Conservation (phyloP, 2,888 invertebrate genomes). For the Agrotis puta region DNA sequence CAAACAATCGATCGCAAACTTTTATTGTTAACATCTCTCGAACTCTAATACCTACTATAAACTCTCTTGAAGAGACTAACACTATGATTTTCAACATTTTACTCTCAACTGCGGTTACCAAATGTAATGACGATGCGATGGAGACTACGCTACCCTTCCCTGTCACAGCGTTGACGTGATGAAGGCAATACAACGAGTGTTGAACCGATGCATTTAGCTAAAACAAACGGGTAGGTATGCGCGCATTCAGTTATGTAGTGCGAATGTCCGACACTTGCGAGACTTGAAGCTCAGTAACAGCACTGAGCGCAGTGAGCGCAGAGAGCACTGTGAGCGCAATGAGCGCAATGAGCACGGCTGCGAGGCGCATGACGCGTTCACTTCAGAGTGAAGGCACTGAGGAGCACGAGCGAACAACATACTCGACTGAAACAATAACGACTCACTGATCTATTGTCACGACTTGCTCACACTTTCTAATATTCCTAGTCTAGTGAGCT, state of each 20-base stretch:
- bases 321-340: neutral
- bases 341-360: neutral
- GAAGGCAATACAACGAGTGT: slow-evolving; percentile 47
- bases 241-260: slow-evolving; percentile 30
- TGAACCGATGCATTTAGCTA: slow-evolving; percentile 41
- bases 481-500: slow-evolving; percentile 56
- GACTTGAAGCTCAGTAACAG: slow-evolving; percentile 9
- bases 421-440: slow-evolving; percentile 79
- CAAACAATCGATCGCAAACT: slow-evolving; percentile 57
- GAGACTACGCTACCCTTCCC: slow-evolving; percentile 55
- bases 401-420: slow-evolving; percentile 76
- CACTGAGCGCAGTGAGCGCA: slow-evolving; percentile 2
- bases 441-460: slow-evolving; percentile 70
- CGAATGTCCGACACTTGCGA: slow-evolving; percentile 13
- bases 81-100: slow-evolving; percentile 73
- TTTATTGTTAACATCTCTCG: slow-evolving; percentile 66
- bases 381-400: slow-evolving; percentile 81
- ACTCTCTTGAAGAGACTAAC: slow-evolving; percentile 76
- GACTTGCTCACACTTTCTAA: slow-evolving; percentile 64
- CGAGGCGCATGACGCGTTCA: slow-evolving; percentile 68
- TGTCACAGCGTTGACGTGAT: slow-evolving; percentile 53
- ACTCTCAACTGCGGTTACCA: slow-evolving; percentile 65
- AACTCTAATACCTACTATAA: slow-evolving; percentile 74
- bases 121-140: slow-evolving; percentile 61
- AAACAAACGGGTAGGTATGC: slow-evolving; percentile 41